A percentile compares a stretch with the other conserved stretches of the same genome.
phyloP scores from a whole-genome alignment of 1,140 invertebrate genomes.

The Pseudomyrmex dendroicus region DNA sequence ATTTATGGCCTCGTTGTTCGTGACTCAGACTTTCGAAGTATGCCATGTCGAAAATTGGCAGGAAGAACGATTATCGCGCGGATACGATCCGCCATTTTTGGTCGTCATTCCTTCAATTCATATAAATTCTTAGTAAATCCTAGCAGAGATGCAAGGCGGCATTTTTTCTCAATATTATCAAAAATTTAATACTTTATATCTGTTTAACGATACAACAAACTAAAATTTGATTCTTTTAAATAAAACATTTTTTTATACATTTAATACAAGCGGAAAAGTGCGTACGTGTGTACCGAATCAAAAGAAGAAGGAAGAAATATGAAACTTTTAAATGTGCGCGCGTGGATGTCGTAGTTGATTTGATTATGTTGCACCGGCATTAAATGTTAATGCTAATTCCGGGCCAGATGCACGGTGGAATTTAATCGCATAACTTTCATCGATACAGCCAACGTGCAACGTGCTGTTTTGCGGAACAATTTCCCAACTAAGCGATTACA shows the following conservation, averaged over 20 bases:
- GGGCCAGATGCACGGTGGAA: conserved; percentile 35
- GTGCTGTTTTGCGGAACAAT: conserved; percentile 60
- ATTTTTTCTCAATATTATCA: too few species aligned
- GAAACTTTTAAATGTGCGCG: neutral
- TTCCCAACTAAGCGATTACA: conserved; percentile 59
- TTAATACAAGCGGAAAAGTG: too few species aligned
- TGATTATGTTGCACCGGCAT: neutral
- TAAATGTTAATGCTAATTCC: conserved; percentile 54
- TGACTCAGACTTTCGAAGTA: conserved; percentile 52
- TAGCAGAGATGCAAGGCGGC: too few species aligned
- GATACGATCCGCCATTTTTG: conserved; percentile 8
- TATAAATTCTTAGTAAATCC: too few species aligned
- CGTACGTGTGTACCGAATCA: neutral
- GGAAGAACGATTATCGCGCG: conserved; percentile 39
- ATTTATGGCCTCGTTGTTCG: conserved; percentile 72
- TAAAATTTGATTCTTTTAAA: neutral
- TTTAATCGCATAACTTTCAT: conserved; percentile 60
- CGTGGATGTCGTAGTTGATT: neutral
- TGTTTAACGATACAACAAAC: too few species aligned
- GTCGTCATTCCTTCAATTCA: neutral
- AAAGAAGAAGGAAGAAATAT: neutral
- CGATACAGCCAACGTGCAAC: conserved; percentile 46
- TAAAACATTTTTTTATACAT: neutral
- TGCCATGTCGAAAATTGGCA: conserved; percentile 66
- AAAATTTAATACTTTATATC: too few species aligned